A percentile compares a stretch with the other conserved stretches of the same genome.
phyloP scores from a whole-genome alignment of 2,888 invertebrate species.

The Junonia oenone region DNA sequence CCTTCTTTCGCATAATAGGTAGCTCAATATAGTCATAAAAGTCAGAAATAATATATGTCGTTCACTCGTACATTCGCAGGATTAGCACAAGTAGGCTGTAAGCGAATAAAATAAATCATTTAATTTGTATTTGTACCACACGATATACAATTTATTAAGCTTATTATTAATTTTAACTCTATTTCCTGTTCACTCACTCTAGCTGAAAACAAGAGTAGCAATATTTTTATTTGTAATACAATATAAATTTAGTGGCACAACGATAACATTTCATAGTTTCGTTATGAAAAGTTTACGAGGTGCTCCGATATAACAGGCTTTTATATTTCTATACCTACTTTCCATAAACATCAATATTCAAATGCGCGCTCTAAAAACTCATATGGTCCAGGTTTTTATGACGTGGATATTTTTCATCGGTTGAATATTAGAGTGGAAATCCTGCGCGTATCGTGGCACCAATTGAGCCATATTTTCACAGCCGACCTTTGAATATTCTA shows the following conservation, averaged over 20 bases:
- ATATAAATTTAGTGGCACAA: conserved; percentile 10
- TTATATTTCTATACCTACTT: conserved; percentile 42
- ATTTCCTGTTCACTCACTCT: too few species aligned
- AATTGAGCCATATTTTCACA: conserved; percentile 70
- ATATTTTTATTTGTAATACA: too few species aligned
- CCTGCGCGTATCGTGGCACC: conserved; percentile 54
- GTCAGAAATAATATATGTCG: too few species aligned
- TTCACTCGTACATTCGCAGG: too few species aligned
- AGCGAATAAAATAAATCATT: too few species aligned
- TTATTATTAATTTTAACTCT: too few species aligned
- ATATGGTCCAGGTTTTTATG: conserved; percentile 68
- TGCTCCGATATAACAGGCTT: conserved; percentile 34
- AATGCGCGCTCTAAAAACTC: conserved; percentile 65
- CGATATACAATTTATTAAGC: too few species aligned
- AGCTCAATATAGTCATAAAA: too few species aligned
- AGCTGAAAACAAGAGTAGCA: too few species aligned
- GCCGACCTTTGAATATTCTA: conserved; percentile 69
- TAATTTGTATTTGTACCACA: too few species aligned
- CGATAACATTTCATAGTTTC: conserved; percentile 32
- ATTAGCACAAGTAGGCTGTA: too few species aligned
- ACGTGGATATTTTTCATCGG: conserved; percentile 67
- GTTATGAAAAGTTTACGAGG: conserved; percentile 40
- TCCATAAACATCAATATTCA: conserved; percentile 73
- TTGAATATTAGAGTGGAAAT: conserved; percentile 69
- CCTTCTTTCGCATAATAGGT: too few species aligned